Conservation (phyloP, 2,797 vertebrate species). For the Acanthurus lineatus region DNA sequence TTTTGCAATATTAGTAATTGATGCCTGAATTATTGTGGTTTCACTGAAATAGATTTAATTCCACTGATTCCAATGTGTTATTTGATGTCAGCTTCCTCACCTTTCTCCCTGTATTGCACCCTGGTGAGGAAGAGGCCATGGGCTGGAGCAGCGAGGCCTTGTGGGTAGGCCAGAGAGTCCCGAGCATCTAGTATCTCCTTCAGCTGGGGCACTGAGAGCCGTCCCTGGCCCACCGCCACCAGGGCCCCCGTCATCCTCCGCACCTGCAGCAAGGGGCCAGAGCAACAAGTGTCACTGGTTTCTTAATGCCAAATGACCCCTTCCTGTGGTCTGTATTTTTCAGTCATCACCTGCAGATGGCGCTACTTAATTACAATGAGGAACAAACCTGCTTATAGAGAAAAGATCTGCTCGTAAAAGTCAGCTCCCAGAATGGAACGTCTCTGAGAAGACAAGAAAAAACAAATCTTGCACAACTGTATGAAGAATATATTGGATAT, state of each 20-base stretch:
- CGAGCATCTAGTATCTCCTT: slow-evolving; percentile 84
- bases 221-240: slow-evolving; percentile 89
- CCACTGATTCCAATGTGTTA: neutral
- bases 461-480: slow-evolving; percentile 1
- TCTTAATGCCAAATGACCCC: neutral
- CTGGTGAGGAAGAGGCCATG: slow-evolving; percentile 90
- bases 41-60: neutral
- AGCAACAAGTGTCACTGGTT: neutral
- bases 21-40: too few relatives aligned
- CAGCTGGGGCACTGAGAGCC: slow-evolving; percentile 79
- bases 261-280: slow-evolving; percentile 82
- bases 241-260: slow-evolving; percentile 91
- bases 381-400: slow-evolving; percentile 92
- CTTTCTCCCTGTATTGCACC: slow-evolving; percentile 85
- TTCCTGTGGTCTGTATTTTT: slow-evolving; percentile 7
- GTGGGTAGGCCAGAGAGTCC: slow-evolving; percentile 84
- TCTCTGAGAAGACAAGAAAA: slow-evolving; percentile 75
- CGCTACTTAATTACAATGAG: slow-evolving; percentile 4
- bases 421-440: slow-evolving; percentile 89
- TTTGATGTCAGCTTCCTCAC: slow-evolving; percentile 53
- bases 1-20: too few relatives aligned
- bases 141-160: slow-evolving; percentile 84
- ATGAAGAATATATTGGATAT: neutral
- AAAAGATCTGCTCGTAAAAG: slow-evolving; percentile 90
- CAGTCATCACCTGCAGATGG: slow-evolving; percentile 72